A percentile compares a stretch with the other conserved stretches of the same genome.
Evolutionary conservation across 2,888 invertebrate genomes (phyloP).

Genomic region (Pheosia gnoma): DNA sequence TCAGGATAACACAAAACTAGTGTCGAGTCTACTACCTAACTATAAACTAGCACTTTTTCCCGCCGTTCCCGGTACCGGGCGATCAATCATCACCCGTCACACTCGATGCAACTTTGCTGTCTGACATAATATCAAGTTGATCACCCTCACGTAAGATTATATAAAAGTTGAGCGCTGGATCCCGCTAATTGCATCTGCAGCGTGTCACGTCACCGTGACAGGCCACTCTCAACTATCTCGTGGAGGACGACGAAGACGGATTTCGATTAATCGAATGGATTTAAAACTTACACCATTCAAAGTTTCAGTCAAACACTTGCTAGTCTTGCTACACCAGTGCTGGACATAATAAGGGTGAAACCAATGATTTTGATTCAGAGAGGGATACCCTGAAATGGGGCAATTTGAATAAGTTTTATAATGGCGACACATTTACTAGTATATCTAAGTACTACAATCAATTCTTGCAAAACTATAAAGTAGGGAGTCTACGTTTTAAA

Average conservation of each 20-base stretch:
- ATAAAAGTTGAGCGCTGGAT: neutral
- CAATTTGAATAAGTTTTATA: too few relatives aligned
- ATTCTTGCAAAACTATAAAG: too few relatives aligned
- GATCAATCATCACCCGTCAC: too few relatives aligned
- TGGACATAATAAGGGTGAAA: neutral
- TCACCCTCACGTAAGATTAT: neutral
- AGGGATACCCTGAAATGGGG: too few relatives aligned
- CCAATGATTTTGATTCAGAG: neutral
- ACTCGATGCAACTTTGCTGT: too few relatives aligned
- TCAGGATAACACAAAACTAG: too few relatives aligned
- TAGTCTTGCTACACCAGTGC: neutral
- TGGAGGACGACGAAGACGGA: conserved; percentile 1
- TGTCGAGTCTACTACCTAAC: too few relatives aligned
- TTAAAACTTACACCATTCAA: conserved; percentile 29
- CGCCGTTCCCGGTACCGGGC: too few relatives aligned
- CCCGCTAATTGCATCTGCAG: neutral
- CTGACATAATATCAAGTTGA: neutral
- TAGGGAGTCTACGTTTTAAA: too few relatives aligned
- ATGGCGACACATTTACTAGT: too few relatives aligned
- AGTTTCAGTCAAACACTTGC: neutral
- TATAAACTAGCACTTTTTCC: too few relatives aligned
- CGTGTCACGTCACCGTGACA: conserved; percentile 1
- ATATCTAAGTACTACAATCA: too few relatives aligned
- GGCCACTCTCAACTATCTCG: conserved; percentile 2
- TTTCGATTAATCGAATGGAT: conserved; percentile 25